Evolutionary conservation across 2,888 invertebrate species (phyloP), one percentile per base, ranked within the genome.

Genomic region (Gortyna flavago): DNA sequence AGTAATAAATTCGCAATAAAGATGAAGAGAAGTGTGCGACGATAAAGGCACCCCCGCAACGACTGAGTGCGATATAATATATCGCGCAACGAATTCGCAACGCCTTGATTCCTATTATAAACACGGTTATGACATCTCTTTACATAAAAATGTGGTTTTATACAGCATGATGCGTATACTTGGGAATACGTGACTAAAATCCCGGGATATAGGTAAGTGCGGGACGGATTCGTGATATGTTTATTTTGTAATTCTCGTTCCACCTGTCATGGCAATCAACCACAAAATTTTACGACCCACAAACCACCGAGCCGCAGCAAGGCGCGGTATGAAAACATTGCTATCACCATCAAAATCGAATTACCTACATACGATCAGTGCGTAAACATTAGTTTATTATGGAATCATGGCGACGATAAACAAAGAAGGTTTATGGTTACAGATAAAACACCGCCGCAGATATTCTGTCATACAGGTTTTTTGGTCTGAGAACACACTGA

Each of bases 1-100:
- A 75, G 93, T 91, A 93, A 93, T 95, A 95, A 95, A 95, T 94
- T 92, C 88, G 91, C 91, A 93, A 95, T 94, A 94, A 94, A 94
- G 91, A 92, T 86, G 85, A 89, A 86, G 89, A 90, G 90, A 91
- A 89, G 76, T 88, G 89, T 87, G 89, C 87, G 90, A 89, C 88
- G 91, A 92, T 93, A 93, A 92, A 89, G 89, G 89, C 88, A 91
- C 93, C 93, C 71, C 83, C 88, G 77, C 87, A 85, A 85, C 85
- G 84, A 90, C 83, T 76, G 80, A 59, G 72, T 65, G 79, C 77
- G 59, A 81, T 85, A 82, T 83, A 79, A 65, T 79, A 88, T 89
- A 87, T 90, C 89, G 90, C 91, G 90, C 88, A 89, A 91, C 91
- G 87, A 91, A 92, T 91, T 90, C 91, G 90, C 85, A 86, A 90